Base-by-base conservation (phyloP, 2,888 invertebrate species). In the Drosophila tripunctata region DNA sequence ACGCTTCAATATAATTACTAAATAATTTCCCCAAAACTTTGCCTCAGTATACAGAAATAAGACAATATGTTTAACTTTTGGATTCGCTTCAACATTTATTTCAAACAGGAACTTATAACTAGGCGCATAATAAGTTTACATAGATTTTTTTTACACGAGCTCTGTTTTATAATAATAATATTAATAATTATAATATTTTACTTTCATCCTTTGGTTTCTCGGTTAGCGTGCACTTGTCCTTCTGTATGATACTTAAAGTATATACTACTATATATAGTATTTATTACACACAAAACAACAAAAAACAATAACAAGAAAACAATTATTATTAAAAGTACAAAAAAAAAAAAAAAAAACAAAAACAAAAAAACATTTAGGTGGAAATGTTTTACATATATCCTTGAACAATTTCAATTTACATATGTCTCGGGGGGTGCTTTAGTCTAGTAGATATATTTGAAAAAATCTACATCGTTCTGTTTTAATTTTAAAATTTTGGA, bases 91-190 rank as follows among this genome's bases (percentile, higher is more conserved):
- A 82, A 87, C 87, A 81, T 87, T 81, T 81, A 81, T 87, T 87
- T 70, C 64, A 56, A 81, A 81, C 81, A 87, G 75, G 82, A 81
- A 87, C 85, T 81, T 84, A 87, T 17, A 72, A 66, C 82, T 87
- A 87, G 61, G 22, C 64, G 66, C 57, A 75, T 52, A 66, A 66
- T 66, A 67, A 55, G 64, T 78, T 71, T 45, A 58, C 54, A 81
- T 66, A 51, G 64, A 60, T 57, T 45, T n/a, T n/a, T n/a, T n/a
- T n/a, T 41, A 67, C 68, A 57, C 63, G 50, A 68, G 40, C 35
- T 44, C 24, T 36, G 36, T 47, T 21, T 27, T 35, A 31, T 44
- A 17, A 41, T 27, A 4, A 27, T 35, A 10, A 24, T 15, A n/a
- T n/a, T n/a, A n/a, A n/a, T n/a, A n/a, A n/a, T n/a, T n/a, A n/a